Conservation (phyloP, 2,888 invertebrate species). For the Drosophila acutilabella region DNA sequence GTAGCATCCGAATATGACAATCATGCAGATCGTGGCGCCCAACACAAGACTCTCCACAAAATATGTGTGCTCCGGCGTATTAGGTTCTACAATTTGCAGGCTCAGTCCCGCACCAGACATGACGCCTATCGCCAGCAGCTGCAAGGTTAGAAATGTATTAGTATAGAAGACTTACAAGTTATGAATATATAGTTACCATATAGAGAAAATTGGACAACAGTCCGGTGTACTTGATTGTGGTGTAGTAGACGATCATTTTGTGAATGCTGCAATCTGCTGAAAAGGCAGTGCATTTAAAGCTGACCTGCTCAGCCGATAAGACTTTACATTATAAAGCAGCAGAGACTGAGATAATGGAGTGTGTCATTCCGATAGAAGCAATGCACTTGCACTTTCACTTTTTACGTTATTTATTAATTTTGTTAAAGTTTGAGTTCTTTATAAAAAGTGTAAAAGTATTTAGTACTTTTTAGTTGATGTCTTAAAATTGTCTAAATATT, state of each 20-base stretch:
- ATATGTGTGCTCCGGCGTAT: constrained; percentile 79
- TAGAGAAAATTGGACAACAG: constrained; percentile 75
- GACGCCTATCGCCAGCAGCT: constrained; percentile 75
- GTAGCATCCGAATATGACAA: constrained; percentile 80
- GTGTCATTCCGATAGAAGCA: constrained; percentile 6
- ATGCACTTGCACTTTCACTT: constrained; percentile 2
- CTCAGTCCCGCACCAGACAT: constrained; percentile 71
- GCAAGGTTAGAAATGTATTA: not conserved
- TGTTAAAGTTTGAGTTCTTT: constrained; percentile 40
- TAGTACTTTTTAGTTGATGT: constrained; percentile 46
- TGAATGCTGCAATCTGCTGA: constrained; percentile 42
- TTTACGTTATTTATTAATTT: constrained; percentile 33
- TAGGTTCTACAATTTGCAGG: constrained; percentile 71
- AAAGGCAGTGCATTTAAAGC: constrained; percentile 56
- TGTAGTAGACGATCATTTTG: constrained; percentile 75
- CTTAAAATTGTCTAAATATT: constrained; percentile 64
- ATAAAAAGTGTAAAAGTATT: constrained; percentile 58
- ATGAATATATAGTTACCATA: constrained; percentile 63
- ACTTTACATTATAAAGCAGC: not conserved
- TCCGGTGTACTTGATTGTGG: constrained; percentile 74
- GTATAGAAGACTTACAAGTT: not conserved
- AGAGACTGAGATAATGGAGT: not conserved
- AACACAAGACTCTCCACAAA: constrained; percentile 78
- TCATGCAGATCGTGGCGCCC: constrained; percentile 75
- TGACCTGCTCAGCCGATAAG: constrained; percentile 55